Evolutionary conservation across 2,113 vertebrate genomes (phyloP), one percentile per base, ranked within the genome.

Genomic region (Orthonyx spaldingii): DNA sequence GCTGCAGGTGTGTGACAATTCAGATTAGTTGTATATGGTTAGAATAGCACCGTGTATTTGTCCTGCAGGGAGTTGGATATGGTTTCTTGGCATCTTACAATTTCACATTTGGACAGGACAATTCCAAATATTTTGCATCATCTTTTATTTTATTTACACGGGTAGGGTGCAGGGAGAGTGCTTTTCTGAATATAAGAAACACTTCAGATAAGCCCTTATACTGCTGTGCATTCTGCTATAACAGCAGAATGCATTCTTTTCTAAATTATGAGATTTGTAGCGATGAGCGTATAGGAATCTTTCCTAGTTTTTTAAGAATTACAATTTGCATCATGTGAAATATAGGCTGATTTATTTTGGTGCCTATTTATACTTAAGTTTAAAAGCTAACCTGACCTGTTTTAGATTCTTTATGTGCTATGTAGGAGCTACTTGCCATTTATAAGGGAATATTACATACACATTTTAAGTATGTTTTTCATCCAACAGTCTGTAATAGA

Each of bases 1-100:
- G 56, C 74, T 79, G 71, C 80, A 92, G 87, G 79, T 89, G 59
- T 85, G 75, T 89, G 91, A 69, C 85, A 84, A 69, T 82, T 90
- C 20, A 55, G 50, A 64, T 94, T 90, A 55, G 44, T 75, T 66
- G 19, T 60, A 30, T 75, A 41, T 24, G 28, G 42, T 44, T 88
- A 50, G 23, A 68, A 27, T 44, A 55, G 24, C 35, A 23, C 42
- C 17, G 8, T 49, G 41, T 50, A 39, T 21, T n/a, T 88, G 27
- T 57, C 24, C 60, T 94, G 26, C 4, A 68, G 39, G 42, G 55
- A 83, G 63, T 23, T 76, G 55, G 91, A 90, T 66, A 17, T 7
- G 16, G 18, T 49, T 87, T 89, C 53, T 79, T 77, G 74, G 26
- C 71, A 78, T 71, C 60, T 76, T 52, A 42, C 8, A 32, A 27